Evolutionary conservation across 2,113 vertebrate genomes (phyloP), one percentile per base, ranked within the genome.

Genomic region (Varanus salvator): DNA sequence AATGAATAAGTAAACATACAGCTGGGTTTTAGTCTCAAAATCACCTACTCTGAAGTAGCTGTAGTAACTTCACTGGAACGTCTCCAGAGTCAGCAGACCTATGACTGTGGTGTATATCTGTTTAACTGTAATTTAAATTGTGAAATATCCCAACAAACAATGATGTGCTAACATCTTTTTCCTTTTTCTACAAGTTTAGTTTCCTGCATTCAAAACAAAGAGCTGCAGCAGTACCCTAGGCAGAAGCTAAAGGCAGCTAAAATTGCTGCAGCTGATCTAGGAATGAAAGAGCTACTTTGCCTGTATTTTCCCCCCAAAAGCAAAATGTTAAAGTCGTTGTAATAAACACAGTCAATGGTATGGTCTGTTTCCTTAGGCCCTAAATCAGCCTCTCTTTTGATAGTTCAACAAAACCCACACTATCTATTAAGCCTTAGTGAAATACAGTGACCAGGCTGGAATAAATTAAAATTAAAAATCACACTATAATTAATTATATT

Each of bases 91-190:
- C 64, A 85, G 64, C 48, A 57, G 82, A 69, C 64, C 69, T 72
- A 68, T 17, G 64, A 85, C 74, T 90, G 88, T 90, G 88, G 31
- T 90, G 75, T 88, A 50, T 57, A 80, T 88, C 85, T 84, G 89
- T 92, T 80, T 85, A 84, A 90, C 89, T 80, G 85, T 88, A 85
- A 92, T 86, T 90, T 83, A 92, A 90, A 90, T 92, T 87, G 86
- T 88, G 88, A 92, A 92, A 92, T 75, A 6, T 85, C n/a, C 78
- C 38, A 84, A 64, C 82, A 64, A 64, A 85, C 80, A 87, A 92
- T 48, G 44, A 90, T 85, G 88, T 90, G 85, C 87, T 82, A 91
- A 91, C 77, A 54, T 78, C 87, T 91, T 74, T 92, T 92, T 90
- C 83, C 83, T 88, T 90, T 86, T 66, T 76, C 77, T 89, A 83